Evolutionary conservation across 2,888 invertebrate genomes (phyloP).

Genomic region (Amphipoea oculea): DNA sequence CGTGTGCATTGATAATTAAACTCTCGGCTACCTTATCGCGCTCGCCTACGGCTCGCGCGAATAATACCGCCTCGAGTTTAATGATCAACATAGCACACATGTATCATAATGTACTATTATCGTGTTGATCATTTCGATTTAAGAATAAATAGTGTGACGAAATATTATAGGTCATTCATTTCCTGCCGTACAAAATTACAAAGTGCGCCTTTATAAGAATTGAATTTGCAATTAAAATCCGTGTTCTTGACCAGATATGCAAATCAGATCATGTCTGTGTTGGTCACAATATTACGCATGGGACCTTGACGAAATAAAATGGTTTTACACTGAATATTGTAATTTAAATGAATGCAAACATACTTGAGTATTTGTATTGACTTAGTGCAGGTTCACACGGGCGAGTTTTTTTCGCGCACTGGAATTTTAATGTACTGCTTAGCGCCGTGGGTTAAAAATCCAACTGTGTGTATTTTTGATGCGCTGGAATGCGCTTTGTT

Average conservation of each 20-base stretch:
- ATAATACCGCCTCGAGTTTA: too few species aligned
- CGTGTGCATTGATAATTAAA: too few species aligned
- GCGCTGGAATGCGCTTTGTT: neutral
- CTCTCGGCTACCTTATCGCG: too few species aligned
- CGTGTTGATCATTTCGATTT: too few species aligned
- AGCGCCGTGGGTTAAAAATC: neutral
- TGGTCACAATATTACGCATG: constrained; percentile 4
- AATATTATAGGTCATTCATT: constrained; percentile 25
- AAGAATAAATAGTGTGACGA: constrained; percentile 1
- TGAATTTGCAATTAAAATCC: constrained; percentile 31
- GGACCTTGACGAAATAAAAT: neutral
- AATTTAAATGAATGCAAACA: constrained; percentile 15
- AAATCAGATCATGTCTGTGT: constrained; percentile 5
- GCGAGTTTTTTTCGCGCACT: neutral
- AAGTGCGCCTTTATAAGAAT: neutral
- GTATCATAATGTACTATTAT: too few species aligned
- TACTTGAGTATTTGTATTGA: neutral
- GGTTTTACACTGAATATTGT: constrained; percentile 5
- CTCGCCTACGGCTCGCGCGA: too few species aligned
- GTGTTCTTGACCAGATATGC: constrained; percentile 38
- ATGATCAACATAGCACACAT: too few species aligned
- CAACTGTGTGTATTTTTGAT: neutral
- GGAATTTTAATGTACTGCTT: neutral
- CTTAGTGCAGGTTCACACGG: neutral
- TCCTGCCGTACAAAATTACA: neutral